These are phyloP conservation scores for Drosophila nikananu DNA, from an alignment of 1,140 invertebrate genomes.

Conservation along the genomic window DNA sequence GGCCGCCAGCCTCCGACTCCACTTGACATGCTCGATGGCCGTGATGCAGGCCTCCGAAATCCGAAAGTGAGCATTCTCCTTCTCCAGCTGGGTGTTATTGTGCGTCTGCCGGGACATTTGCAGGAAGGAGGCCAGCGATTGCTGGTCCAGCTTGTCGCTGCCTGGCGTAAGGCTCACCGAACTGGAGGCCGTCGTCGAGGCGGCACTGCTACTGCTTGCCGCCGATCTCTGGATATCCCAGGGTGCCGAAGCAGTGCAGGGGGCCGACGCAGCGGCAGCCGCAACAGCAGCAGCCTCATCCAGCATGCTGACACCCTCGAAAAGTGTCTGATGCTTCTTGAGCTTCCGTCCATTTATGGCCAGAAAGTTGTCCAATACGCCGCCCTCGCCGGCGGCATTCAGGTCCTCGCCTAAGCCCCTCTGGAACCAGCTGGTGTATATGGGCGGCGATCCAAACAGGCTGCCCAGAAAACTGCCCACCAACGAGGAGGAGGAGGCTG, in stretches of 20 bases:
- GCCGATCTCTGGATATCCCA: slow-evolving; percentile 44
- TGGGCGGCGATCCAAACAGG: slow-evolving; percentile 66
- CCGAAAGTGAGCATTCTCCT: slow-evolving; percentile 95
- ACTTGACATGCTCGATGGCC: slow-evolving; percentile 91
- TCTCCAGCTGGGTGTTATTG: slow-evolving; percentile 91
- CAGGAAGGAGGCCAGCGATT: slow-evolving; percentile 91
- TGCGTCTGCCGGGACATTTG: slow-evolving; percentile 90
- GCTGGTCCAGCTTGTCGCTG: slow-evolving; percentile 87
- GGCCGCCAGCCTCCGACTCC: slow-evolving; percentile 54
- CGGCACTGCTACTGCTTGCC: slow-evolving; percentile 20
- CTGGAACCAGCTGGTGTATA: slow-evolving; percentile 74
- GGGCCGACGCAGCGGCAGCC: background rate
- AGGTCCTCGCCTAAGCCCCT: slow-evolving; percentile 35
- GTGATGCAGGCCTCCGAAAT: slow-evolving; percentile 94
- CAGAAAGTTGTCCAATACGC: slow-evolving; percentile 72
- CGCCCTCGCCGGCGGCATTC: slow-evolving; percentile 8
- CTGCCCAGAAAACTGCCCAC: slow-evolving; percentile 65
- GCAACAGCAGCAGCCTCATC: slow-evolving; percentile 42
- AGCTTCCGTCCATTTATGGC: slow-evolving; percentile 86
- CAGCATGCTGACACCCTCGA: slow-evolving; percentile 86
- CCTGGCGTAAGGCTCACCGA: slow-evolving; percentile 48
- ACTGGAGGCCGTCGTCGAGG: slow-evolving; percentile 51
- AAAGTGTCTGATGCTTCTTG: slow-evolving; percentile 88
- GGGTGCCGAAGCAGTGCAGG: slow-evolving; percentile 86
- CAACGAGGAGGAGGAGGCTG: slow-evolving; percentile 23